Evolutionary conservation across 2,113 vertebrate species (phyloP), one percentile per base, ranked within the genome.

Genomic region (Aegithalos caudatus): DNA sequence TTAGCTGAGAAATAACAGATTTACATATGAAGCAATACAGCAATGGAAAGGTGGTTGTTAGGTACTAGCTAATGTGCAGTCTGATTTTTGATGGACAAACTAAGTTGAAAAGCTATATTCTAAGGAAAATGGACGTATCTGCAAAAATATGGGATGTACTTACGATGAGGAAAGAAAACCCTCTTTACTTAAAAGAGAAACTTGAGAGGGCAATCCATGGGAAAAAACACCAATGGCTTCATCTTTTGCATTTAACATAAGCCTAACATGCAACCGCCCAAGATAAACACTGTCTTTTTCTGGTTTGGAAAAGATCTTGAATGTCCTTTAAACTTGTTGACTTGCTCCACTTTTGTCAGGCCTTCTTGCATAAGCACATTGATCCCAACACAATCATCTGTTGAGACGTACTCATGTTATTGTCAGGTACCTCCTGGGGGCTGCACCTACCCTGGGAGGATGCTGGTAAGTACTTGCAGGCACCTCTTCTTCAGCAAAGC

Each of bases 261-360:
- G 11, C 21, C n/a, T 53, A 27, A 35, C 48, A n/a, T 37, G 40
- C 1, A 2, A 31, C 24, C 0, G 0, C 44, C 58, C 50, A 45
- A 67, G 73, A 25, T 92, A 84, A 91, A 81, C 37, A 38, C 24
- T 88, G 47, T 35, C 12, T 82, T 61, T 70, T 86, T 94, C 66
- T 85, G 54, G 27, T 70, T 86, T 79, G 81, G 61, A 91, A 73
- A 84, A 85, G 66, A 88, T 56, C 87, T 91, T 86, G 70, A 91
- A 94, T 82, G 50, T 73, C 70, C 62, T 91, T 91, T 90, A 82
- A 91, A 88, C 81, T 85, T 84, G 65, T 89, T 92, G 91, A 92
- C 81, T 95, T 88, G 28, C 12, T 94, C 33, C 74, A 57, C 74
- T 95, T 95, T 85, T 88, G 42, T 50, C 92, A 92, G 89, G 77